Evolutionary conservation across 30 jellyfish, hydroid and myxozoan genomes (phyloP).

Genomic region (Hydractinia echinata): DNA sequence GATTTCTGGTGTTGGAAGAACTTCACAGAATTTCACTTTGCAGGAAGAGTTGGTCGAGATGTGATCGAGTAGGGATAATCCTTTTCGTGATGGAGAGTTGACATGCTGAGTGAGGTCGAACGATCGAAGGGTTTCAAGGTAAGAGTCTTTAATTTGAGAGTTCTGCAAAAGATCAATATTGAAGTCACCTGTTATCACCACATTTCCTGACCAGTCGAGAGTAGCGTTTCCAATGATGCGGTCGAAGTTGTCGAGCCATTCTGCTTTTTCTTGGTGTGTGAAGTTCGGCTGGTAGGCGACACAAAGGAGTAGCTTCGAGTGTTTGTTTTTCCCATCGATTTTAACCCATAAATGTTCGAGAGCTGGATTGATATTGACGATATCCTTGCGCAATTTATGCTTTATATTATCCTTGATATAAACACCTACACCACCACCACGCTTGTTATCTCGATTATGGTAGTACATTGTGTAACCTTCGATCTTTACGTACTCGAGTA

Average conservation of each 20-base stretch:
- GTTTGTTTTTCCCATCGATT: slow-evolving; percentile 59
- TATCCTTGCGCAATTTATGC: slow-evolving; percentile 46
- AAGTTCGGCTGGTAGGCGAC: slow-evolving; percentile 44
- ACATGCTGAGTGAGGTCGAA: slow-evolving; percentile 53
- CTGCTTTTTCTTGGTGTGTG: slow-evolving; percentile 21
- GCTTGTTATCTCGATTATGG: slow-evolving; percentile 46
- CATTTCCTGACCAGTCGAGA: slow-evolving; percentile 16
- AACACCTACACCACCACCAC: slow-evolving; percentile 73
- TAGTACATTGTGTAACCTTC: slow-evolving; percentile 50
- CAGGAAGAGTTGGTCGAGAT: slow-evolving; percentile 42
- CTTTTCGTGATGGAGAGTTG: slow-evolving; percentile 48
- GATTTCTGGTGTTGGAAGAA: no score
- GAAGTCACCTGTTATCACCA: slow-evolving; percentile 48
- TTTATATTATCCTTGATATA: slow-evolving; percentile 42
- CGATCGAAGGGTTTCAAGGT: slow-evolving; percentile 43
- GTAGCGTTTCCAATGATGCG: slow-evolving; percentile 21
- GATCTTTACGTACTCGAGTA: slow-evolving; percentile 46
- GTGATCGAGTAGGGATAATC: slow-evolving; percentile 59
- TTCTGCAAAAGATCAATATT: not conserved
- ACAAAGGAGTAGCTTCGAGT: slow-evolving; percentile 56
- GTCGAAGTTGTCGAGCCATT: slow-evolving; percentile 1
- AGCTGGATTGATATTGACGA: no score
- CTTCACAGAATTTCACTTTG: no score
- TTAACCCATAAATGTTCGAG: no score
- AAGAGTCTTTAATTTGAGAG: slow-evolving; percentile 16